A percentile compares a stretch with the other conserved stretches of the same genome.
phyloP scores from a whole-genome alignment of 2,797 vertebrate genomes.

The Lindbergichthys nudifrons region DNA sequence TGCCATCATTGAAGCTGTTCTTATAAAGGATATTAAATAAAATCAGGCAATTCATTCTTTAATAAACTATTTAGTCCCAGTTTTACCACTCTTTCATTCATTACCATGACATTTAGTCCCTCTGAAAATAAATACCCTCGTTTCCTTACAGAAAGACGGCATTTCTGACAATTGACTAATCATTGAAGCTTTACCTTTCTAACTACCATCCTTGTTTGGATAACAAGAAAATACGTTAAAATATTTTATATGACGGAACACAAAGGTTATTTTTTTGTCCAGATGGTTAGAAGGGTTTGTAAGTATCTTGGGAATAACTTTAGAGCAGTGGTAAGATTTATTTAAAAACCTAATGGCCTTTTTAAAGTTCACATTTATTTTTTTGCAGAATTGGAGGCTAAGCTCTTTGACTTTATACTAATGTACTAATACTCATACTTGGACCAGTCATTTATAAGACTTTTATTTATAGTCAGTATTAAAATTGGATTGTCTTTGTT shows the following conservation, averaged over 20 bases:
- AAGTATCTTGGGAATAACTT: neutral
- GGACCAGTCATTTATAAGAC: neutral
- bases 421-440: neutral
- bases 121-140: neutral
- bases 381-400: neutral
- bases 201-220: neutral
- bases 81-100: neutral
- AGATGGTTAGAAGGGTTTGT: too few relatives aligned
- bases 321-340: neutral
- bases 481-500: neutral
- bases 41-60: neutral
- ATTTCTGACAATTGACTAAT: too few relatives aligned
- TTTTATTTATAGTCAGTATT: neutral
- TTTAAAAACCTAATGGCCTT: too few relatives aligned
- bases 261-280: too few relatives aligned
- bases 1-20: neutral
- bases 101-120: neutral
- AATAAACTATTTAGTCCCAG: neutral
- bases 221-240: too few relatives aligned
- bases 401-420: neutral
- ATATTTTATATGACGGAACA: too few relatives aligned
- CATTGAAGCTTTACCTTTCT: neutral
- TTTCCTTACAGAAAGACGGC: neutral
- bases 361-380: too few relatives aligned
- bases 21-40: neutral